phyloP scores from a whole-genome alignment of 2,888 invertebrate species.

The Timema podura region DNA sequence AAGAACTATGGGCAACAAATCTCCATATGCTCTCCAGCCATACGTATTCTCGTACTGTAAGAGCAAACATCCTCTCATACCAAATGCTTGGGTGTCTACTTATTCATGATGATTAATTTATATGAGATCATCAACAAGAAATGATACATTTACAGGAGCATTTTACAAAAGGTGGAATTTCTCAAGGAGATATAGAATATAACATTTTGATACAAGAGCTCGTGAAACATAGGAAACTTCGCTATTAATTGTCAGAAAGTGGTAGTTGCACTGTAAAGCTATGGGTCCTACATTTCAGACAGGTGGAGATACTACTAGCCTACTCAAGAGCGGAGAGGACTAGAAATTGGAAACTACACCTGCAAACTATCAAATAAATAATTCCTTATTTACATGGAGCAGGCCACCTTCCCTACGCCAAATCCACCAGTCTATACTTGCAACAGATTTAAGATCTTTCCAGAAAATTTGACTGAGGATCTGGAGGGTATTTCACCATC shows the following conservation, averaged over 20 bases:
- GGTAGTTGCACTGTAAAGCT: neutral
- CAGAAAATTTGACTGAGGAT: neutral
- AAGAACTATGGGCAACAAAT: no score
- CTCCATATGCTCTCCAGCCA: no score
- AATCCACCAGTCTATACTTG: neutral
- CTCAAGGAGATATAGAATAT: neutral
- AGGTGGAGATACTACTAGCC: neutral
- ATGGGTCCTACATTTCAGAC: neutral
- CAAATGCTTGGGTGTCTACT: no score
- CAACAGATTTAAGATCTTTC: neutral
- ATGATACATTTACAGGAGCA: no score
- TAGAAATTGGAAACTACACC: neutral
- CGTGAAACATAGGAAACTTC: neutral
- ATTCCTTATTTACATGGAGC: neutral
- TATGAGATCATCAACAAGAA: no score
- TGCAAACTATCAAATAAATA: neutral
- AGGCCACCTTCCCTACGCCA: neutral
- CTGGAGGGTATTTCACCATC: conserved; percentile 1
- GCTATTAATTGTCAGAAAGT: neutral
- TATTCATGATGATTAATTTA: no score
- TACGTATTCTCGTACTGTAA: no score
- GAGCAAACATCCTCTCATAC: no score
- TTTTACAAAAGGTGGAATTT: no score
- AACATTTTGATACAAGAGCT: neutral
- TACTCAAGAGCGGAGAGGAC: neutral